Percentiles rank a stretch among this genome's conserved stretches.
phyloP scores from a whole-genome alignment of 2,888 invertebrate genomes.

The Apoda limacodes region DNA sequence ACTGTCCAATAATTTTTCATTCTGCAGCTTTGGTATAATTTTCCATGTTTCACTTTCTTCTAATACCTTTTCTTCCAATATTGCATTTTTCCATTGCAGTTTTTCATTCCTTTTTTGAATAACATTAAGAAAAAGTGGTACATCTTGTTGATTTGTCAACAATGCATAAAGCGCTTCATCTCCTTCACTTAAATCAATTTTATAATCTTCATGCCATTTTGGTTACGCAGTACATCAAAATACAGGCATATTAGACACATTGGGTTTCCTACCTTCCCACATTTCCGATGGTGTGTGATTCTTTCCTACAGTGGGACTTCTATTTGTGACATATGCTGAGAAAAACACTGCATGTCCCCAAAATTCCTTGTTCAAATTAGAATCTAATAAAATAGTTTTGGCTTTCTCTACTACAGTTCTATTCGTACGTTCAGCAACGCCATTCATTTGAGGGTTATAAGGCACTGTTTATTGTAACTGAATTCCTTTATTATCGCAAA shows the following conservation, averaged over 20 bases:
- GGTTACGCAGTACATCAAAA: too few species aligned
- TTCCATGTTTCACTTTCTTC: conserved; percentile 5
- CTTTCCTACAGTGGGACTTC: too few species aligned
- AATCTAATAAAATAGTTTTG: conserved; percentile 13
- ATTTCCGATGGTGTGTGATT: too few species aligned
- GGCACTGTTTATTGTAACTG: conserved; percentile 12
- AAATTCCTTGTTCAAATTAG: conserved; percentile 8
- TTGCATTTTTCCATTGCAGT: conserved; percentile 6
- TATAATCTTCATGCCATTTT: conserved; percentile 2
- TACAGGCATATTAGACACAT: too few species aligned
- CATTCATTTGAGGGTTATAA: conserved; percentile 18
- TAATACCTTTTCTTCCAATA: conserved; percentile 3
- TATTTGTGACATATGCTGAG: too few species aligned
- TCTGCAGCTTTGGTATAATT: conserved; percentile 4
- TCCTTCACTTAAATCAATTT: conserved; percentile 1
- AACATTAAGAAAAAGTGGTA: not conserved
- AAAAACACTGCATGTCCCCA: conserved; percentile 13
- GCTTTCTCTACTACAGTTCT: conserved; percentile 16
- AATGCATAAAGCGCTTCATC: too few species aligned
- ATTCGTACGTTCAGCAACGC: conserved; percentile 15
- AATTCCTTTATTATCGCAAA: conserved; percentile 8
- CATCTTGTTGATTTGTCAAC: too few species aligned
- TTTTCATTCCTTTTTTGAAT: conserved; percentile 1
- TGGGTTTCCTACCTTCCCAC: too few species aligned
- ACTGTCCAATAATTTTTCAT: conserved; percentile 3